These are phyloP conservation scores for Ichneumon xanthorius DNA, from an alignment of 2,888 invertebrate genomes.

Conservation along the genomic window DNA sequence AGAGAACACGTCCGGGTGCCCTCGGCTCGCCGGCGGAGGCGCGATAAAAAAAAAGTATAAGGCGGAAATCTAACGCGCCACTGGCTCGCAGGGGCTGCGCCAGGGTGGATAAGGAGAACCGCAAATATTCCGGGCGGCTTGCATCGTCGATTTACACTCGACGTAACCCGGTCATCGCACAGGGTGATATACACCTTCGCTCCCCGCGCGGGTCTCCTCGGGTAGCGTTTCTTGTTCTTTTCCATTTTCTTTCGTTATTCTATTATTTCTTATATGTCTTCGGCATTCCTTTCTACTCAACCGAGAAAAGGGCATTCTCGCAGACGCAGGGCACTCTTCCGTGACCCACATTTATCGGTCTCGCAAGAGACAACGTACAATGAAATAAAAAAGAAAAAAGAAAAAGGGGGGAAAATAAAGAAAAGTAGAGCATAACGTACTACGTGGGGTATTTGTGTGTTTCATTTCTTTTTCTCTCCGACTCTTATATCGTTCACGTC, in stretches of 20 bases:
- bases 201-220: neutral
- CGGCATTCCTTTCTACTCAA: slow-evolving; percentile 4
- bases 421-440: too few species aligned
- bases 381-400: neutral
- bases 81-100: neutral
- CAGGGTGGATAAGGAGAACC: slow-evolving; percentile 36
- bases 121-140: slow-evolving; percentile 52
- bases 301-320: slow-evolving; percentile 5
- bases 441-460: neutral
- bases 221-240: neutral
- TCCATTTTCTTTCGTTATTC: neutral
- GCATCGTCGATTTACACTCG: slow-evolving; percentile 51
- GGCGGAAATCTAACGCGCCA: neutral
- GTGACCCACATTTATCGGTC: slow-evolving; percentile 50
- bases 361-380: slow-evolving; percentile 5
- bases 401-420: neutral
- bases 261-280: neutral
- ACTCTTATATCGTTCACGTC: slow-evolving; percentile 25
- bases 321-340: slow-evolving; percentile 13
- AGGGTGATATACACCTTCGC: slow-evolving; percentile 25
- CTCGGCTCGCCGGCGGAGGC: neutral
- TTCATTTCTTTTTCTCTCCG: slow-evolving; percentile 26
- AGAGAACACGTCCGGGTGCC: neutral
- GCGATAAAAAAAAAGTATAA: neutral
- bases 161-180: slow-evolving; percentile 52